Evolutionary conservation across 30 jellyfish, hydroid and myxozoan genomes (phyloP).

Genomic region (Catostylus mosaicus): DNA sequence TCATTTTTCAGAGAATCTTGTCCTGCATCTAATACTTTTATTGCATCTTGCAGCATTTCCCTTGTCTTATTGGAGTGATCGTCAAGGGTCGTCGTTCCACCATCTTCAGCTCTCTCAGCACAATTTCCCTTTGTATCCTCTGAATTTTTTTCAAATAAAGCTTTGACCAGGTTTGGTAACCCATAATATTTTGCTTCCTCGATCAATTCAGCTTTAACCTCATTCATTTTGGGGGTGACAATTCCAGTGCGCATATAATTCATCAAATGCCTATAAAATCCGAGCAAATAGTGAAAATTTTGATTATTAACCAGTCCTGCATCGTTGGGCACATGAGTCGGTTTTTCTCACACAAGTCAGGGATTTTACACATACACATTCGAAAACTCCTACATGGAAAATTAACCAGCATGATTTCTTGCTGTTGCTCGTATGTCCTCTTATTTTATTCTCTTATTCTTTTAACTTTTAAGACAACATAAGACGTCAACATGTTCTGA

Average conservation of each 20-base stretch:
- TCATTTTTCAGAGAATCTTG: neutral
- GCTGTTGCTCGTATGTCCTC: too few species aligned
- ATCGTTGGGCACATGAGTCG: too few species aligned
- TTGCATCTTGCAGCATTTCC: neutral
- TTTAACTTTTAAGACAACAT: too few species aligned
- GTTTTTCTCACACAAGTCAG: too few species aligned
- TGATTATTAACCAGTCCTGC: too few species aligned
- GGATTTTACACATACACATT: too few species aligned
- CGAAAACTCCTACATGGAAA: too few species aligned
- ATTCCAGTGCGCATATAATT: neutral
- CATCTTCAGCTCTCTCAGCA: neutral
- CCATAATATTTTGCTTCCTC: constrained; percentile 9
- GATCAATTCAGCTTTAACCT: neutral
- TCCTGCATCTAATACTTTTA: neutral
- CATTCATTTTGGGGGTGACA: neutral
- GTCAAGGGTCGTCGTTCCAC: neutral
- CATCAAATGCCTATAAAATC: neutral
- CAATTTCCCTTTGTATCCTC: neutral
- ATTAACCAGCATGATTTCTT: too few species aligned
- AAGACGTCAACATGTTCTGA: too few species aligned
- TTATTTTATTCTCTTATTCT: too few species aligned
- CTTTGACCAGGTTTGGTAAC: neutral
- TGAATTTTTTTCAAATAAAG: neutral
- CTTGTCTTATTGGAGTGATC: neutral
- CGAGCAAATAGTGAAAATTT: too few species aligned